Base-by-base conservation (phyloP, 2,888 invertebrate species). In the Parelbella ahira region DNA sequence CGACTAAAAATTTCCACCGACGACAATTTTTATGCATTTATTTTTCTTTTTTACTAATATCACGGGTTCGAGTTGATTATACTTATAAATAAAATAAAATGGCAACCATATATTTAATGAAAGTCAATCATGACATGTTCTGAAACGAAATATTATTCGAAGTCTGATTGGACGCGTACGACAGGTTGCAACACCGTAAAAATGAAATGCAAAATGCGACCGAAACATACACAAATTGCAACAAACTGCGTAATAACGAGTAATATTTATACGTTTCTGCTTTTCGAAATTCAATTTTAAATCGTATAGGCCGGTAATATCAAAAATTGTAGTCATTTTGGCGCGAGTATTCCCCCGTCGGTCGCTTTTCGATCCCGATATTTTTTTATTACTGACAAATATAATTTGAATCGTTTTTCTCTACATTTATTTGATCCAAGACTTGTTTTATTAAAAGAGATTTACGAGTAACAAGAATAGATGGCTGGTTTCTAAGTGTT, bases 361-460 rank as follows among this genome's bases (percentile, higher is more conserved):
- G 15, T 7, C 33, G 41, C 27, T 32, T 33, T 21, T n/a, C 34
- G 42, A 28, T 34, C 28, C 15, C 42, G 28, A 42, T 42, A 42
- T 42, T 42, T 42, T 42, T 42, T 42, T 42, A 42, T 42, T 34
- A 34, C 28, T 42, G 42, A 42, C 42, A 42, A 42, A 42, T 42
- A 42, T 34, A 42, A 42, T 42, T 42, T 27, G 42, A 42, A 34
- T 42, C 42, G 34, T 42, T 42, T 42, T 34, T 34, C 34, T 34
- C 20, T 34, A 34, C 34, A 34, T 34, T 42, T 34, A 34, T 42
- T 34, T 34, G 10, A 2, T 15, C 7, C 21, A 10, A 21, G 1
- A 23, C 5, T 1, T 21, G 34, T 23, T 29, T 3, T 3, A 34
- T 6, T 21, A 8, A 1, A 12, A 3, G 3, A 7, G 4, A 4